These are phyloP conservation scores for Sinocyclocheilus anophthalmus DNA, from an alignment of 2,113 vertebrate genomes.

Conservation along the genomic window DNA sequence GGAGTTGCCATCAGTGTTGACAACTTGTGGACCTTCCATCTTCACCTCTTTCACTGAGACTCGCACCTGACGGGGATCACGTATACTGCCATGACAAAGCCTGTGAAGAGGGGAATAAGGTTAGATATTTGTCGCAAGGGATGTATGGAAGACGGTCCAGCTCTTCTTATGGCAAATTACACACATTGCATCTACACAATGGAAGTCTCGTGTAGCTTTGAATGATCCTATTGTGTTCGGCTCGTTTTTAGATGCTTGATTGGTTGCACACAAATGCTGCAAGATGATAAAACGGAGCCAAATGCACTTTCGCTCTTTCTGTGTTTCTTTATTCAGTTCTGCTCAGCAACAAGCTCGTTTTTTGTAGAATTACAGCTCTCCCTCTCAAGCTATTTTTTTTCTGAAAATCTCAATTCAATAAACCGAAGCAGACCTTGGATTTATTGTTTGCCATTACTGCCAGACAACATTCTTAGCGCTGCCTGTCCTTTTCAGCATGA, in stretches of 20 bases:
- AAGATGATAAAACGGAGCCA: neutral
- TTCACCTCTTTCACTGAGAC: conserved; percentile 20
- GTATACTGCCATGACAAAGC: neutral
- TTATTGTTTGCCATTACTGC: conserved; percentile 42
- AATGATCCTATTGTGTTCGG: neutral
- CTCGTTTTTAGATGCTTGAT: neutral
- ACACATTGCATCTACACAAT: neutral
- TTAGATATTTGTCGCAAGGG: neutral
- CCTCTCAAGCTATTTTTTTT: neutral
- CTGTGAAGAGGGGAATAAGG: conserved; percentile 28
- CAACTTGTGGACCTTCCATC: conserved; percentile 66
- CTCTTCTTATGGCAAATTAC: neutral
- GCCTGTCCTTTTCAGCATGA: conserved; percentile 44
- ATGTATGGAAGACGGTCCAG: neutral
- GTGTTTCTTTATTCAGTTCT: neutral
- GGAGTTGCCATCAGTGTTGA: conserved; percentile 80
- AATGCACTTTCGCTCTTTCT: neutral
- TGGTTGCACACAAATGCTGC: neutral
- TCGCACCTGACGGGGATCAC: neutral
- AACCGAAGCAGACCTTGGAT: conserved; percentile 34
- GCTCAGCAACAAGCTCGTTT: conserved; percentile 23
- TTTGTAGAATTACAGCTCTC: neutral
- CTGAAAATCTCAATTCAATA: conserved; percentile 13
- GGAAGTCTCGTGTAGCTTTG: neutral
- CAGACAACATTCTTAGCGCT: conserved; percentile 42